These are phyloP conservation scores for Chaenogobius annularis DNA, from an alignment of 2,113 vertebrate genomes.

Conservation along the genomic window DNA sequence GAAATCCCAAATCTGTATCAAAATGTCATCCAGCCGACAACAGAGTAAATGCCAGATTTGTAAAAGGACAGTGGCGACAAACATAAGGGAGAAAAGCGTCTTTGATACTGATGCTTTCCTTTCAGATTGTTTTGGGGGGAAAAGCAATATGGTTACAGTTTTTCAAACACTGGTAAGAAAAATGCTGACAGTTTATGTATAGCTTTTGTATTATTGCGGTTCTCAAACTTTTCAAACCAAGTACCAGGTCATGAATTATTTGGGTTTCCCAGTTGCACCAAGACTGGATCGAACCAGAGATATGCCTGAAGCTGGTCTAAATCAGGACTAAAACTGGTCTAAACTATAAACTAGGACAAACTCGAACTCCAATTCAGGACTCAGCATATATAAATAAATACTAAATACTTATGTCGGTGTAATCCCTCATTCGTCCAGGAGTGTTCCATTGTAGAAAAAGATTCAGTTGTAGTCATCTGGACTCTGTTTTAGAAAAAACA, in stretches of 20 bases:
- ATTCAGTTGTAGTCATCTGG: too few relatives aligned
- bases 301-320: too few relatives aligned
- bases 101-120: constrained; percentile 6
- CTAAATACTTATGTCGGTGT: too few relatives aligned
- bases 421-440: too few relatives aligned
- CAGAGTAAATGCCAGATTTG: constrained; percentile 48
- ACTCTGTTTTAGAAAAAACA: too few relatives aligned
- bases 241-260: neutral
- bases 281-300: neutral
- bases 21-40: constrained; percentile 58
- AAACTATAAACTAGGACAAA: too few relatives aligned
- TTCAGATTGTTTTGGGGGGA: neutral
- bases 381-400: neutral
- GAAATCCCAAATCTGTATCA: constrained; percentile 53
- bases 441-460: too few relatives aligned
- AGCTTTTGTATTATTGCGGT: neutral
- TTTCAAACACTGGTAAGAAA: neutral
- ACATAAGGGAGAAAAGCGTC: constrained; percentile 12
- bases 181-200: neutral
- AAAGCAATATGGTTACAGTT: neutral
- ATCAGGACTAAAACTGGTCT: neutral
- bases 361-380: too few relatives aligned
- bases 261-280: neutral
- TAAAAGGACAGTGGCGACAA: constrained; percentile 30
- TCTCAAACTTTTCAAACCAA: neutral